These are phyloP conservation scores for Linepithema humile DNA, from an alignment of 1,140 invertebrate genomes.

Conservation along the genomic window DNA sequence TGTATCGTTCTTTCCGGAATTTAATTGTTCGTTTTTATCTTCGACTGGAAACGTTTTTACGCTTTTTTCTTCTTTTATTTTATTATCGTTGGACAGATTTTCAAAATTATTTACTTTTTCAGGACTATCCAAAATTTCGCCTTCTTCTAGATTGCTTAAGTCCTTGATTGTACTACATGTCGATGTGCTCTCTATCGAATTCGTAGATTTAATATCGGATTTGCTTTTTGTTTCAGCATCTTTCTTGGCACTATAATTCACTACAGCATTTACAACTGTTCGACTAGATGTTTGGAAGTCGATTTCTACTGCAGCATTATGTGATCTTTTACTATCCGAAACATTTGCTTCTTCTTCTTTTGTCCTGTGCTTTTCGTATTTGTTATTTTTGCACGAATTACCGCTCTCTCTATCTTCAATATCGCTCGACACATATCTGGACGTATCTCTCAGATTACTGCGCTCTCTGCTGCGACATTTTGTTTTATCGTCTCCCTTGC, in stretches of 20 bases:
- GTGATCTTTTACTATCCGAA: background rate
- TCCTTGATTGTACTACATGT: background rate
- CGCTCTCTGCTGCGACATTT: background rate
- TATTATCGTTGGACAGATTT: background rate
- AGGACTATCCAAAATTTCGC: slow-evolving; percentile 41
- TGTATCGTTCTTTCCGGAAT: background rate
- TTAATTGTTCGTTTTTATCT: background rate
- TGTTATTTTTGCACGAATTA: slow-evolving; percentile 18
- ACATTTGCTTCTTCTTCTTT: background rate
- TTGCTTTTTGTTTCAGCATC: background rate
- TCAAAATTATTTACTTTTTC: background rate
- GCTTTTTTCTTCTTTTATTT: background rate
- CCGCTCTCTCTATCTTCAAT: background rate
- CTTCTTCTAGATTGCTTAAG: slow-evolving; percentile 38
- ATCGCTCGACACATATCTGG: background rate
- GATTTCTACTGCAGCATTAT: background rate
- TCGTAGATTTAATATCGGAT: background rate
- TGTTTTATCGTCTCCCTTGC: slow-evolving; percentile 17
- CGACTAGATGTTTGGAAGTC: background rate
- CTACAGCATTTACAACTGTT: background rate
- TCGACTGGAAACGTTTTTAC: background rate
- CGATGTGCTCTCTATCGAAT: background rate
- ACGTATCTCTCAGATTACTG: background rate
- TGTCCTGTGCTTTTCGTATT: background rate
- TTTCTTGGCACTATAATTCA: background rate